Evolutionary conservation across 2,888 invertebrate species (phyloP), one percentile per base, ranked within the genome.

Genomic region (Lasioglossum oenotherae): DNA sequence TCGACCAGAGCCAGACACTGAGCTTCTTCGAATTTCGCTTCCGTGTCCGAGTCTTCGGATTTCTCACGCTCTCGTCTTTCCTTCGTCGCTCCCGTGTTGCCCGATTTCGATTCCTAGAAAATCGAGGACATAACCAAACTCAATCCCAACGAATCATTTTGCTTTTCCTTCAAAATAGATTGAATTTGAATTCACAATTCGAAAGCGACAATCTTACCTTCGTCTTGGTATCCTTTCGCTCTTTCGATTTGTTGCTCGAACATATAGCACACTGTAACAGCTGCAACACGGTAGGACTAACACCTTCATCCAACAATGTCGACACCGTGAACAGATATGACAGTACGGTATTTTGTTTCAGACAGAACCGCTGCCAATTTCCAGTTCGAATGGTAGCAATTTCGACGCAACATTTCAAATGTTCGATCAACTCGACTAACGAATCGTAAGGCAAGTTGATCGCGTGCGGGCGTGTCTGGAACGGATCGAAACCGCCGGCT

Each of bases 341-440:
- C 44, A 98, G 96, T 74, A 99, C 97, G 6, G 97, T 97, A 88
- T 97, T 96, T 92, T 98, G 97, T 57, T 96, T 96, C 3, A 97
- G 95, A 93, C 98, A 99, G 94, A 98, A 98, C 93, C 97, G 97
- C 95, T 99, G 99, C 99, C 99, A 99, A 96, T 99, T 99, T 90
- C 98, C 97, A 0, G 99, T 98, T 79, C 99, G 97, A 78, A 97
- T 97, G 78, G 97, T 97, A 57, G 99, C 99, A 82, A 99, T 98
- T 95, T 99, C 99, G 77, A 98, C 97, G 92, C 99, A 99, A 6
- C 98, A 97, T 96, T 99, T 99, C 87, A 99, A 96, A 95, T 99
- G 99, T 92, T 99, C 99, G 93, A 99, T 98, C 81, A 99, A 96
- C 90, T 98, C 98, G 8, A 99, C 99, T n/a, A 99, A 96, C 8